Evolutionary conservation across 2,888 invertebrate genomes (phyloP).

Genomic region (Dryomyza anilis): DNA sequence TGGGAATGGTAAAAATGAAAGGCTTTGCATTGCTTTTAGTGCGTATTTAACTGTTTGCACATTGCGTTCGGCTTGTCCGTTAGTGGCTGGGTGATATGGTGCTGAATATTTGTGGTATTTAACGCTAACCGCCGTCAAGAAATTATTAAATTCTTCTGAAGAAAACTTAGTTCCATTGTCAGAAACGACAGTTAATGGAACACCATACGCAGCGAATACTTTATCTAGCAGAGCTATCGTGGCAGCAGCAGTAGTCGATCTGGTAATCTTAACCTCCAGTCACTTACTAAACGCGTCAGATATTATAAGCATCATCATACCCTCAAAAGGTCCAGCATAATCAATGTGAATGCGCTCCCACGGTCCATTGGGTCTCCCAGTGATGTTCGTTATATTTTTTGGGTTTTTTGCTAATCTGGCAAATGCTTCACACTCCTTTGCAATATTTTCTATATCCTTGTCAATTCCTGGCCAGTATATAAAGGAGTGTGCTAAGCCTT

Average conservation of each 20-base stretch:
- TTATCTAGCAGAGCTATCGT: constrained; percentile 31
- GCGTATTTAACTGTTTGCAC: constrained; percentile 32
- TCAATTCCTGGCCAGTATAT: constrained; percentile 2
- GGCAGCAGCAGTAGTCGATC: constrained; percentile 28
- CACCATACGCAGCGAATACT: constrained; percentile 38
- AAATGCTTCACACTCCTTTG: neutral
- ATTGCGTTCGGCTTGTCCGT: constrained; percentile 21
- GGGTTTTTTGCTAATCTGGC: neutral
- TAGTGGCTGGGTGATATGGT: constrained; percentile 34
- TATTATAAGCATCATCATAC: constrained; percentile 42
- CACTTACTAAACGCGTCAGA: constrained; percentile 58
- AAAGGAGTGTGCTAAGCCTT: constrained; percentile 27
- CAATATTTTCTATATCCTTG: neutral
- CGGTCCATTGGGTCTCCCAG: constrained; percentile 38
- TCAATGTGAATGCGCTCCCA: constrained; percentile 58
- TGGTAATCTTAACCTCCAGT: constrained; percentile 48
- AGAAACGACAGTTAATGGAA: constrained; percentile 36
- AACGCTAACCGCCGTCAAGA: constrained; percentile 23
- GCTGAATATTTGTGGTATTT: constrained; percentile 22
- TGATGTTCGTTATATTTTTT: constrained; percentile 25
- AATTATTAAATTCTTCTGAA: constrained; percentile 11
- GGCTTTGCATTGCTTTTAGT: constrained; percentile 27
- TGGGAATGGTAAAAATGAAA: too few relatives aligned
- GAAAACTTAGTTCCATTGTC: constrained; percentile 37
- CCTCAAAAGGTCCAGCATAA: constrained; percentile 56